Conservation (phyloP, 2,113 vertebrate genomes). For the Rattus rattus region DNA sequence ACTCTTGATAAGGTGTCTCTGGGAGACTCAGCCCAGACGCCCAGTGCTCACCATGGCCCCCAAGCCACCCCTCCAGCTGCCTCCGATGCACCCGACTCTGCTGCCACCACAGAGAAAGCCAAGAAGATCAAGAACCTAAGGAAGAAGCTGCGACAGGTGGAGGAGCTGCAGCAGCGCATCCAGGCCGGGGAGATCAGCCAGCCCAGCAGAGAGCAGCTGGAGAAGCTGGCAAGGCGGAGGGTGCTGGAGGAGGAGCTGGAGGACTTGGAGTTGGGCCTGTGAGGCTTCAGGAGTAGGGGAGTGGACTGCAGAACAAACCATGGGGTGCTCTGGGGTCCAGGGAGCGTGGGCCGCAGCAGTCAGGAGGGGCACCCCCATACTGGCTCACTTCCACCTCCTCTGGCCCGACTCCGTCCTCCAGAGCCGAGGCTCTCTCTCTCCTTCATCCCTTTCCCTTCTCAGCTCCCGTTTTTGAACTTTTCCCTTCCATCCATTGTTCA, state of each 20-base stretch:
- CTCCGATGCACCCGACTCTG: conserved; percentile 71
- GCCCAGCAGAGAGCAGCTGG: conserved; percentile 93
- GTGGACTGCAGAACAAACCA: conserved; percentile 68
- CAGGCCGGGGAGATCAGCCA: conserved; percentile 92
- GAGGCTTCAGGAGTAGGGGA: conserved; percentile 35
- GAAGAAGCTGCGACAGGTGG: conserved; percentile 96
- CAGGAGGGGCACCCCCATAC: conserved; percentile 19
- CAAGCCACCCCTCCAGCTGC: background rate
- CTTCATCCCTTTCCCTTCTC: conserved; percentile 61
- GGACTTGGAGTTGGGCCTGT: conserved; percentile 90
- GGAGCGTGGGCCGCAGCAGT: conserved; percentile 59
- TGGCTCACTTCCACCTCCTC: conserved; percentile 45
- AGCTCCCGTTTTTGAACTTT: conserved; percentile 68
- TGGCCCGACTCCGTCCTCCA: conserved; percentile 62
- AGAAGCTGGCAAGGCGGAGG: conserved; percentile 91
- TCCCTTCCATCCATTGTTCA: conserved; percentile 68
- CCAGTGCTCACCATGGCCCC: conserved; percentile 11
- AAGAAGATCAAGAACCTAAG: conserved; percentile 94
- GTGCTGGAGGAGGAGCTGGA: conserved; percentile 89
- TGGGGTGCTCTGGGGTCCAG: conserved; percentile 71
- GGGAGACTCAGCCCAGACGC: conserved; percentile 59
- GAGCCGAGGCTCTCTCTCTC: conserved; percentile 48
- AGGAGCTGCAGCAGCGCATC: conserved; percentile 94
- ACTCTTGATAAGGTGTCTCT: conserved; percentile 87
- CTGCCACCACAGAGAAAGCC: conserved; percentile 85